Conservation (phyloP, 2,113 vertebrate species). For the Petrocephalus zakoni region DNA sequence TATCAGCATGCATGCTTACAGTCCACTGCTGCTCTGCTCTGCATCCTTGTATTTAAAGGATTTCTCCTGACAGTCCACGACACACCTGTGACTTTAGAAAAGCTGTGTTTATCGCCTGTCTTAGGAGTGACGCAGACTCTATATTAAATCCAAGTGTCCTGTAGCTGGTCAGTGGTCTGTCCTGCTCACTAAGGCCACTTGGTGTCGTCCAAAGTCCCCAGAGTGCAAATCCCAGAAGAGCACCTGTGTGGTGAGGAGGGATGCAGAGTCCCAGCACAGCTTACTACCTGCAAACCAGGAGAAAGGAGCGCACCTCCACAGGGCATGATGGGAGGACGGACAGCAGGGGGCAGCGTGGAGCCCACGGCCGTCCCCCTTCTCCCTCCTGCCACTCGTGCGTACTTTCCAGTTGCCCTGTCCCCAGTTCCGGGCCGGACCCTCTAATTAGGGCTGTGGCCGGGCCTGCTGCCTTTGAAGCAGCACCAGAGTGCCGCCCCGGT, state of each 20-base stretch:
- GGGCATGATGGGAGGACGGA: background rate
- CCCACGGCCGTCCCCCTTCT: constrained; percentile 30
- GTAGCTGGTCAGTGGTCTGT: background rate
- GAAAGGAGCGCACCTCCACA: background rate
- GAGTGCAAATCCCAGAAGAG: background rate
- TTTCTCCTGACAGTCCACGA: background rate
- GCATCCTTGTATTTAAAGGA: background rate
- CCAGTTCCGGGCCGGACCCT: constrained; percentile 35
- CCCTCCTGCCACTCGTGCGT: constrained; percentile 38
- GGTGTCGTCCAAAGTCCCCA: background rate
- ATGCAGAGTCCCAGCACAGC: no score
- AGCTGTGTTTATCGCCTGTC: background rate
- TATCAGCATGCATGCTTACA: background rate
- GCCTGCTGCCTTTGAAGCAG: constrained; percentile 47
- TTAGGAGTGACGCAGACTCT: background rate
- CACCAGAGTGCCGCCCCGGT: constrained; percentile 37
- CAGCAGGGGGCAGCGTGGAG: background rate
- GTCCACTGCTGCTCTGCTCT: background rate
- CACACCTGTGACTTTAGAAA: background rate
- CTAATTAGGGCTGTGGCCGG: constrained; percentile 44
- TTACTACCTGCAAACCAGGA: background rate
- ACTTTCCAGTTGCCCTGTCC: constrained; percentile 43
- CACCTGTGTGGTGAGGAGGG: background rate
- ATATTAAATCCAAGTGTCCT: background rate
- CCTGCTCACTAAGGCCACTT: background rate